phyloP scores from a whole-genome alignment of 53 echinoderm and acorn worm genomes.

The Henricia sp. region DNA sequence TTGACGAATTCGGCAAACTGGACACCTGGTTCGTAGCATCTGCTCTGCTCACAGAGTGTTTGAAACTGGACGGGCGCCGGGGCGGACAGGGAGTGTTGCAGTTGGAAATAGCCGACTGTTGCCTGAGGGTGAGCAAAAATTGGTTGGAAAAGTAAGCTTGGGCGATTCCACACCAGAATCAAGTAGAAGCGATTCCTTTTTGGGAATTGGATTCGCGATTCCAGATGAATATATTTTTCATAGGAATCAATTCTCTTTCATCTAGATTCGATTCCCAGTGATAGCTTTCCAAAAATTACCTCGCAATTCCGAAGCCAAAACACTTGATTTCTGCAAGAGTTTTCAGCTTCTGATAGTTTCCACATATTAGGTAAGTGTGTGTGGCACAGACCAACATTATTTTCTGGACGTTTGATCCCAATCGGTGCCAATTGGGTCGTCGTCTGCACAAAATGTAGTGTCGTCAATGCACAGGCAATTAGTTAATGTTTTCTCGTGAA shows the following conservation, averaged over 20 bases:
- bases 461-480: too few relatives aligned
- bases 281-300: background rate
- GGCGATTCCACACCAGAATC: background rate
- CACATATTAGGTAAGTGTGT: too few relatives aligned
- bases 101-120: conserved; percentile 95
- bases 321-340: too few relatives aligned
- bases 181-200: background rate
- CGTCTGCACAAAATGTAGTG: too few relatives aligned
- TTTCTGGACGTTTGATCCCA: too few relatives aligned
- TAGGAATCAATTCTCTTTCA: background rate
- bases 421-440: too few relatives aligned
- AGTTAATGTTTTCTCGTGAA: too few relatives aligned
- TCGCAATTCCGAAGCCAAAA: too few relatives aligned
- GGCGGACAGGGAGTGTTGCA: conserved; percentile 92
- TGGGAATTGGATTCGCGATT: background rate
- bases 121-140: conserved; percentile 76
- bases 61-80: conserved; percentile 96
- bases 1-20: conserved; percentile 96
- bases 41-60: conserved; percentile 86
- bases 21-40: conserved; percentile 83
- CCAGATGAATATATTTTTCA: background rate
- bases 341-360: too few relatives aligned
- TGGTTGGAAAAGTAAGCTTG: background rate
- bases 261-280: background rate
- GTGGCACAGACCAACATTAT: too few relatives aligned